These are phyloP conservation scores for Oikopleura vanhoeffeni DNA, from an alignment of 23 tunicate species.

Conservation along the genomic window DNA sequence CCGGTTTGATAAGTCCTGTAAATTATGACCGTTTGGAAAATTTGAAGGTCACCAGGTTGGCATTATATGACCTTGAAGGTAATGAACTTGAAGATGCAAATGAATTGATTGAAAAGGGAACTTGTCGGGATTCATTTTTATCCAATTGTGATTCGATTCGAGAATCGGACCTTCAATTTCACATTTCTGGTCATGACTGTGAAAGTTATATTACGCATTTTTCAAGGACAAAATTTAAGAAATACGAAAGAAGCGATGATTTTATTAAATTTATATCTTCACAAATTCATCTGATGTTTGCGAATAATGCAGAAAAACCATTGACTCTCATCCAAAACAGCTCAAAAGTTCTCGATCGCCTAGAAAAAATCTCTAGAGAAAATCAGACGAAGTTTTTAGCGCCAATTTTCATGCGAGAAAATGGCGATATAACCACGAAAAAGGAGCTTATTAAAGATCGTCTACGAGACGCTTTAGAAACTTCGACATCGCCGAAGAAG, in stretches of 20 bases:
- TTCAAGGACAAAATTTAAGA: not conserved
- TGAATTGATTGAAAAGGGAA: not conserved
- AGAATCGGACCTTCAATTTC: not conserved
- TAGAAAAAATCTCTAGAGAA: not conserved
- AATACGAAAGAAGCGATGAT: not conserved
- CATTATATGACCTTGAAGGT: not conserved
- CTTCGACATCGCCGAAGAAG: not conserved
- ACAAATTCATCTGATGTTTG: not conserved
- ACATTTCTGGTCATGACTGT: not conserved
- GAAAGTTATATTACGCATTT: not conserved
- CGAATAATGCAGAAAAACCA: not conserved
- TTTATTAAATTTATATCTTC: not conserved
- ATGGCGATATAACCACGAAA: not conserved
- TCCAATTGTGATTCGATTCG: not conserved
- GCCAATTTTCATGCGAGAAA: not conserved
- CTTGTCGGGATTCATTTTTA: not conserved
- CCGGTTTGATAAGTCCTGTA: not conserved
- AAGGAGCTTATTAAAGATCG: not conserved
- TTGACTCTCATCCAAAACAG: not conserved
- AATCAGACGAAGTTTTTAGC: not conserved
- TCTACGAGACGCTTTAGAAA: not conserved
- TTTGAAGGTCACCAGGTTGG: not conserved
- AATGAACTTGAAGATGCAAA: not conserved
- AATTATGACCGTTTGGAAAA: not conserved
- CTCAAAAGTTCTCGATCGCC: not conserved